phyloP scores from a whole-genome alignment of 2,797 vertebrate species.

The Platalea minor region DNA sequence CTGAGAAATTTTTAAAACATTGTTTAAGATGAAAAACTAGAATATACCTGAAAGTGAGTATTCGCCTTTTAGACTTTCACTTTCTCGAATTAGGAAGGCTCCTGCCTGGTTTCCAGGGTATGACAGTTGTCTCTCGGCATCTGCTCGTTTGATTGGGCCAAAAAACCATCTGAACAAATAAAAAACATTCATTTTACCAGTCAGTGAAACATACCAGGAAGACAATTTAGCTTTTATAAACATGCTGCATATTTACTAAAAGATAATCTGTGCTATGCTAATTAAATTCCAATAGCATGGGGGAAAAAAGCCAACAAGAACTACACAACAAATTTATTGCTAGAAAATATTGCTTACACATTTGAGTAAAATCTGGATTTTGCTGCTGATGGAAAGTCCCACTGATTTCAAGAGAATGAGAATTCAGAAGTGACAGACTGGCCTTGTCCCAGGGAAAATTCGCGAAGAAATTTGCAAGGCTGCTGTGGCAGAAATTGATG shows the following conservation, averaged over 20 bases:
- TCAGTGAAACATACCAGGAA: not conserved
- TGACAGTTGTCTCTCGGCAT: conserved; percentile 88
- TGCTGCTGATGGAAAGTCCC: not conserved
- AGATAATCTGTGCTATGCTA: not conserved
- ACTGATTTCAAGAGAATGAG: not conserved
- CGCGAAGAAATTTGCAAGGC: not conserved
- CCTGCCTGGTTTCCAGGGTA: conserved; percentile 78
- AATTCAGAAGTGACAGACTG: not conserved
- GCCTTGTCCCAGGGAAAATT: not conserved
- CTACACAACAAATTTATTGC: not conserved
- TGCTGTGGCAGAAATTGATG: not conserved
- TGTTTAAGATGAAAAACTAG: not conserved
- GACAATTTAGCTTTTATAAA: conserved; percentile 1
- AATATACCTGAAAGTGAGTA: conserved; percentile 89
- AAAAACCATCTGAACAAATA: conserved; percentile 90
- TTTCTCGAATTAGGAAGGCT: conserved; percentile 90
- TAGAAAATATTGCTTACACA: not conserved
- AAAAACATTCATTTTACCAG: conserved; percentile 18
- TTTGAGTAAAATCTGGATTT: not conserved
- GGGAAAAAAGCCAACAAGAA: not conserved
- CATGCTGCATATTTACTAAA: not conserved
- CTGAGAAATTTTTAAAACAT: not conserved
- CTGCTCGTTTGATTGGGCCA: conserved; percentile 84
- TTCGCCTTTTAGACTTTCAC: conserved; percentile 86
- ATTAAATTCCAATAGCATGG: not conserved